Evolutionary conservation across 2,797 vertebrate genomes (phyloP), one percentile per base, ranked within the genome.

Genomic region (Dermochelys coriacea): DNA sequence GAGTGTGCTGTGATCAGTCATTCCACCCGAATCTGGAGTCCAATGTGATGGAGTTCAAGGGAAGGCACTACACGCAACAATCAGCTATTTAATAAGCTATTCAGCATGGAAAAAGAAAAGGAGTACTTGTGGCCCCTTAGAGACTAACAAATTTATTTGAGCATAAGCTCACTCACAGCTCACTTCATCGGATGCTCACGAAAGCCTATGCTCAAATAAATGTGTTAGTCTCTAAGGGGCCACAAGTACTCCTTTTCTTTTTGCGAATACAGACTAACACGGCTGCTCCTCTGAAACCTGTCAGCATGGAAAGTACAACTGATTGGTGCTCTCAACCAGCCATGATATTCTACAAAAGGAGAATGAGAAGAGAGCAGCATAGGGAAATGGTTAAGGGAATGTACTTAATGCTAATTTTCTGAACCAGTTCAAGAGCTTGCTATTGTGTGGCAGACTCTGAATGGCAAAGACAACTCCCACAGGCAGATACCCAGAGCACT

Each of bases 1-100:
- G 8, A 95, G 47, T 21, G 61, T 79, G 55, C 87, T 54, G 64
- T 8, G 29, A 84, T 97, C 82, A 49, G 80, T 85, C 77, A 95
- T 88, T 95, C 96, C 78, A 57, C 79, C 45, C 87, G 86, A 92
- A 91, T 37, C 34, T 94, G 51, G 89, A 92, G 49, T 93, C 80
- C 91, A 93, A 95, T 5, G 1, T 80, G 87, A 87, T 34, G 82
- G 91, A 95, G 95, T 96, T 57, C 78, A 86, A 49, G 47, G 86
- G 75, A 88, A 95, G 93, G 93, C 96, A 94, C 64, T 89, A 91
- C 1, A 84, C 54, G 95, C 87, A 82, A 95, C 93, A 88, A 97
- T 95, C 94, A 93, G 89, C 85, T 94, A 89, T 93, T 97, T 96
- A 97, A 95, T 87, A 96, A 96, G 90, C 95, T 96, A 90, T 97